phyloP scores from a whole-genome alignment of 2,888 invertebrate species.

The Dolomedes plantarius region DNA sequence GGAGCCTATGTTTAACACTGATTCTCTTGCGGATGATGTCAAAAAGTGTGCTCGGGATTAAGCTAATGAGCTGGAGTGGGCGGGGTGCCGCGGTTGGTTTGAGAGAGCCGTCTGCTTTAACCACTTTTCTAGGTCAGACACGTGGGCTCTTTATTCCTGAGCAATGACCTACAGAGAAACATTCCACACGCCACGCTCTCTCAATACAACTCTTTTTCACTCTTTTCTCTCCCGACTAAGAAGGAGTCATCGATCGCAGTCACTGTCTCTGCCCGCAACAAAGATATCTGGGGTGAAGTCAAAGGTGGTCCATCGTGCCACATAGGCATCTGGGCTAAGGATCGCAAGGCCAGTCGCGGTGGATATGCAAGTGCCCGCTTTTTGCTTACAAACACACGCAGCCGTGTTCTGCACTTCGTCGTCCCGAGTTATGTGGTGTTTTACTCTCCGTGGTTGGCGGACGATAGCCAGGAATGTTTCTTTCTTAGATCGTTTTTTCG shows the following conservation, averaged over 20 bases:
- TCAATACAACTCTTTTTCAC: background rate
- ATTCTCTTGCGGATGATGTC: no score
- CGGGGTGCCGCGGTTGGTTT: background rate
- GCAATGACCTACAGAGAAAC: slow-evolving; percentile 63
- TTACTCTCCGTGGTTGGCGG: background rate
- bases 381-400: no score
- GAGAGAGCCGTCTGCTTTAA: slow-evolving; percentile 3
- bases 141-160: slow-evolving; percentile 56
- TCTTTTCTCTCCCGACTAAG: slow-evolving; percentile 16
- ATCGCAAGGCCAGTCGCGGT: background rate
- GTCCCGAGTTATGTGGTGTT: slow-evolving; percentile 18
- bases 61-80: background rate
- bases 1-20: no score
- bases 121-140: slow-evolving; percentile 60
- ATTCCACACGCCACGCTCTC: slow-evolving; percentile 24
- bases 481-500: no score
- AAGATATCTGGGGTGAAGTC: background rate
- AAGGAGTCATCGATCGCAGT: slow-evolving; percentile 45
- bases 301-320: no score
- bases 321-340: no score
- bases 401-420: no score
- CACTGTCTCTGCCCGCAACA: background rate
- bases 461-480: no score
- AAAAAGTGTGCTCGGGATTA: background rate
- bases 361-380: background rate